Conservation (phyloP, 1,140 invertebrate species). For the Paralvinella palmiformis region DNA sequence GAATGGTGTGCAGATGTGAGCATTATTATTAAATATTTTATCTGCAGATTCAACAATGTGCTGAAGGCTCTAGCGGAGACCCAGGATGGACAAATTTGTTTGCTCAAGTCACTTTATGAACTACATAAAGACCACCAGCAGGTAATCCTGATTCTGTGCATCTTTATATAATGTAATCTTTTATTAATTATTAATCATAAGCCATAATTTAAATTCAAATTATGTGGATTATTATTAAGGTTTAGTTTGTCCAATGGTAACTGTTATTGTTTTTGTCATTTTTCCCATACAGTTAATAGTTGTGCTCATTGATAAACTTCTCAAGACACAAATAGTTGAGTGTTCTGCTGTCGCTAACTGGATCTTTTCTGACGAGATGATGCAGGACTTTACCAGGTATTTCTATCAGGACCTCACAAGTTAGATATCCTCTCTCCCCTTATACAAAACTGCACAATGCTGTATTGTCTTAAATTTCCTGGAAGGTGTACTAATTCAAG, state of each 20-base stretch:
- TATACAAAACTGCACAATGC: too few relatives aligned
- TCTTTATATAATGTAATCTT: not conserved
- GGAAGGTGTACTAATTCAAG: too few relatives aligned
- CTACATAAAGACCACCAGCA: slow-evolving; percentile 90
- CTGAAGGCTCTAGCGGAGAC: slow-evolving; percentile 89
- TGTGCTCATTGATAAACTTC: slow-evolving; percentile 91
- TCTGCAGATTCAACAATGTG: slow-evolving; percentile 73
- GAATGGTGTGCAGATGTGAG: not conserved
- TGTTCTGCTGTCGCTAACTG: slow-evolving; percentile 95
- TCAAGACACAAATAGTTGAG: slow-evolving; percentile 95
- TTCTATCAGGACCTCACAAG: too few relatives aligned
- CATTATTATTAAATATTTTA: slow-evolving; percentile 17
- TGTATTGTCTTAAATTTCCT: too few relatives aligned
- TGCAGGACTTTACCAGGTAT: slow-evolving; percentile 82
- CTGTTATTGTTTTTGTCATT: not conserved
- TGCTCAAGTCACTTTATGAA: slow-evolving; percentile 87
- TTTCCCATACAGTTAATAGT: slow-evolving; percentile 73
- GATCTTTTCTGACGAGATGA: slow-evolving; percentile 98
- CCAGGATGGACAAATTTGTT: slow-evolving; percentile 92
- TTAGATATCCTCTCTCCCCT: too few relatives aligned
- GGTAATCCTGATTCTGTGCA: slow-evolving; percentile 33
- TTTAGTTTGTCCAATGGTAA: not conserved
- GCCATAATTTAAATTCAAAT: not conserved
- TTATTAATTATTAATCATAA: not conserved
- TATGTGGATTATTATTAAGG: not conserved